phyloP scores from a whole-genome alignment of 2,888 invertebrate species.

The Troides oblongomaculatus region DNA sequence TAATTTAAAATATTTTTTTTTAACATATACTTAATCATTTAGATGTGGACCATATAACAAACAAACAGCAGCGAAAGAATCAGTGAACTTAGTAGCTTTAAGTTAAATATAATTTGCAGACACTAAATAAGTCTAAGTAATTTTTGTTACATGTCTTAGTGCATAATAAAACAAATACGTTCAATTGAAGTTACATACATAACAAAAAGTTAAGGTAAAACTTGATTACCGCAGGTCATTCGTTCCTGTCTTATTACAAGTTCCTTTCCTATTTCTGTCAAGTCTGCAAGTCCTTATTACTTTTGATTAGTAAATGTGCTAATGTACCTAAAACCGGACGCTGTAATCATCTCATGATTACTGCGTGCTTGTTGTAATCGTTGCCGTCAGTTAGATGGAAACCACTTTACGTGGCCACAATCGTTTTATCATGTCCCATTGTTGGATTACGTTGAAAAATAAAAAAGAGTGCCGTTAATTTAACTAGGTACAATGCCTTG shows the following conservation, averaged over 20 bases:
- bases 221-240: not conserved
- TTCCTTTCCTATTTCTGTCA: slow-evolving; percentile 2
- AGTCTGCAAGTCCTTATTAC: slow-evolving; percentile 32
- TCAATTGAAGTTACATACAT: too few species aligned
- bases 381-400: slow-evolving; percentile 52
- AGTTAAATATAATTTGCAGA: too few species aligned
- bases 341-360: slow-evolving; percentile 72
- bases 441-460: slow-evolving; percentile 42
- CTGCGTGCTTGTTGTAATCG: slow-evolving; percentile 66
- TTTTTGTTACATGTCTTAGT: too few species aligned
- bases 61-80: too few species aligned
- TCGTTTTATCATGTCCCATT: slow-evolving; percentile 52
- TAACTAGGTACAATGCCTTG: slow-evolving; percentile 23
- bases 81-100: too few species aligned
- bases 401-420: slow-evolving; percentile 62
- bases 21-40: not conserved
- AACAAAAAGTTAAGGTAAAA: not conserved
- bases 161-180: too few species aligned
- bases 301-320: slow-evolving; percentile 63
- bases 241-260: slow-evolving; percentile 5
- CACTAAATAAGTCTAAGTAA: too few species aligned
- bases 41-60: too few species aligned
- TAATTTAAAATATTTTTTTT: not conserved
- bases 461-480: slow-evolving; percentile 28
- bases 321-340: slow-evolving; percentile 61